phyloP scores from a whole-genome alignment of 2,113 vertebrate genomes.

The Scartelaos histophorus region DNA sequence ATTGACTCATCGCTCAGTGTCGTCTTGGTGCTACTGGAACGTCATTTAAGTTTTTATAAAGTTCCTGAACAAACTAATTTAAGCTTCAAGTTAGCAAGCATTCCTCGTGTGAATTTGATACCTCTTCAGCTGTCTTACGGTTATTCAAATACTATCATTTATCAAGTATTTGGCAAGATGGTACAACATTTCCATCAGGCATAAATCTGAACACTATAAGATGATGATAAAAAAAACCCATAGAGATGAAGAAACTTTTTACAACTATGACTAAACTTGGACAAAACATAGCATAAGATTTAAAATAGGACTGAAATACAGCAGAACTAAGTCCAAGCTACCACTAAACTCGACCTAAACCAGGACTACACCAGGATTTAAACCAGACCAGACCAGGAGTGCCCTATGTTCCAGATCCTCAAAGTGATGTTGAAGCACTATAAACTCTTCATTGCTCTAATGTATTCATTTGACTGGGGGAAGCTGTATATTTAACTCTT shows the following conservation, averaged over 20 bases:
- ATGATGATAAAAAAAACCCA: no score
- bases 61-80: background rate
- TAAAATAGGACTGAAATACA: background rate
- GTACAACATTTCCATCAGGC: no score
- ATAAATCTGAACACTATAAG: no score
- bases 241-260: no score
- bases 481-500: constrained; percentile 15
- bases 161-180: background rate
- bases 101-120: constrained; percentile 8
- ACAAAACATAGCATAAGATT: background rate
- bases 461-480: constrained; percentile 1
- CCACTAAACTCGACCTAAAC: background rate
- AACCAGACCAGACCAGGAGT: background rate
- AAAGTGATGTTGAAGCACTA: no score
- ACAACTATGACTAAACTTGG: background rate
- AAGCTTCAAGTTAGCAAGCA: background rate
- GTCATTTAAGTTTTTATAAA: constrained; percentile 1
- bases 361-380: background rate
- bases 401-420: no score
- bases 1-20: constrained; percentile 11
- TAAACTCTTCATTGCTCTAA: background rate
- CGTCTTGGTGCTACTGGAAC: background rate
- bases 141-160: background rate
- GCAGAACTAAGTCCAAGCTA: background rate
- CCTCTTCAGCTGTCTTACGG: background rate